Evolutionary conservation across 2,888 invertebrate species (phyloP).

Genomic region (Agriopis marginaria): DNA sequence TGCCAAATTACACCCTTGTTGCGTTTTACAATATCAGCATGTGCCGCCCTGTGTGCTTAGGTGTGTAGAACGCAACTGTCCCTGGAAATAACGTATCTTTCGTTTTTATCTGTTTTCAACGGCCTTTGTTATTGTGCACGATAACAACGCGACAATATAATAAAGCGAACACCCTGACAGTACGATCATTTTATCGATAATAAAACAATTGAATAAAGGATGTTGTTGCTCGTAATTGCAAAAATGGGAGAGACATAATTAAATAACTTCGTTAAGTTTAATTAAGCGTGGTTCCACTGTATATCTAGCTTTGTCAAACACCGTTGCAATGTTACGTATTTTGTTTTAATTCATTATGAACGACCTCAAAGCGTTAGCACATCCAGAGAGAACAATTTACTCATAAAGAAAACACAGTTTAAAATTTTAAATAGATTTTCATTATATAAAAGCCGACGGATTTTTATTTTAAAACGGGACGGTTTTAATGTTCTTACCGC

Average conservation of each 20-base stretch:
- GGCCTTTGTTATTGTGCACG: conserved; percentile 26
- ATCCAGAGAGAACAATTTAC: conserved; percentile 58
- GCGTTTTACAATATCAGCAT: conserved; percentile 74
- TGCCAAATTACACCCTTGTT: conserved; percentile 83
- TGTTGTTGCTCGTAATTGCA: conserved; percentile 13
- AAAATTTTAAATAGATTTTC: conserved; percentile 79
- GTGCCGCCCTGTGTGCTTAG: conserved; percentile 37
- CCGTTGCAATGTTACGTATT: conserved; percentile 4
- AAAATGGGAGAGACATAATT: conserved; percentile 13
- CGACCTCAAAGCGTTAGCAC: conserved; percentile 34
- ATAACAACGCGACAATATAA: conserved; percentile 27
- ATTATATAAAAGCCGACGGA: conserved; percentile 71
- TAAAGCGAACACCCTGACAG: conserved; percentile 27
- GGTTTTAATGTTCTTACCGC: conserved; percentile 73
- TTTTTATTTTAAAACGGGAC: conserved; percentile 75
- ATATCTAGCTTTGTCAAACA: conserved; percentile 4
- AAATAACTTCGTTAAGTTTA: conserved; percentile 11
- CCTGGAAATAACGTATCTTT: conserved; percentile 26
- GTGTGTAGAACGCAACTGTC: conserved; percentile 24
- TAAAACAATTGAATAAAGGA: conserved; percentile 22
- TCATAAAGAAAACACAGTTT: conserved; percentile 65
- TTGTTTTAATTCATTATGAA: conserved; percentile 12
- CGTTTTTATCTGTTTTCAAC: conserved; percentile 32
- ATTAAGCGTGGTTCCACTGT: conserved; percentile 4
- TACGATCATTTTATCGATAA: conserved; percentile 22